A percentile compares a stretch with the other conserved stretches of the same genome.
Conservation (phyloP, 2,797 vertebrate genomes). For the Gorsachius magnificus region DNA sequence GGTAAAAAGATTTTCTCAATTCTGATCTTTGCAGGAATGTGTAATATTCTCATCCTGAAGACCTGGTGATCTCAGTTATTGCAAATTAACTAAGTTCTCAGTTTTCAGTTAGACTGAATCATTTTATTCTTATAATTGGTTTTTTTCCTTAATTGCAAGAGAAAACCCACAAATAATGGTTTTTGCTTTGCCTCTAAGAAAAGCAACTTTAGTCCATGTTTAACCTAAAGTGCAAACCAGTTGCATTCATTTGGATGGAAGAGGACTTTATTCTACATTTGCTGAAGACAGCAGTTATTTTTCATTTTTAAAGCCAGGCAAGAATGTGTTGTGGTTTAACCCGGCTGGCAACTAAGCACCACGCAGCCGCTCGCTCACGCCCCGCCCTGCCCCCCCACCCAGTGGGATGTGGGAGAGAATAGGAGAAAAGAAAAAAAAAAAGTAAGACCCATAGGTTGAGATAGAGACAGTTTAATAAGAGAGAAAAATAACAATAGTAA, state of each 20-base stretch:
- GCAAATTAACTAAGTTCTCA: background rate
- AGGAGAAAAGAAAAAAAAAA: too few species aligned
- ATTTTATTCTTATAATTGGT: too few species aligned
- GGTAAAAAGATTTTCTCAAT: background rate
- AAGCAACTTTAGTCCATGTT: background rate
- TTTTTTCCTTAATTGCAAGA: too few species aligned
- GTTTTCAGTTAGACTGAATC: background rate
- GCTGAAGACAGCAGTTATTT: background rate
- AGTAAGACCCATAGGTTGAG: too few species aligned
- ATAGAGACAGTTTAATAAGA: too few species aligned
- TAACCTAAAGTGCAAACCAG: background rate
- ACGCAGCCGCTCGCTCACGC: too few species aligned
- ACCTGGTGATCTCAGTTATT: background rate
- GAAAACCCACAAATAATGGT: too few species aligned
- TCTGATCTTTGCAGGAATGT: background rate
- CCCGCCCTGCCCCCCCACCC: too few species aligned
- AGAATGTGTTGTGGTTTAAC: background rate
- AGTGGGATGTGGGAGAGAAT: too few species aligned
- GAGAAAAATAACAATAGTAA: too few species aligned
- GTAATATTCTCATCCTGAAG: background rate
- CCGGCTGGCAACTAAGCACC: too few species aligned
- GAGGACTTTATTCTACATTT: background rate
- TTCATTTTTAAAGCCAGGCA: background rate
- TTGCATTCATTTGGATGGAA: background rate
- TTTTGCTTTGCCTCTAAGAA: background rate